phyloP scores from a whole-genome alignment of 2,888 invertebrate genomes.

The Thumatha senex region DNA sequence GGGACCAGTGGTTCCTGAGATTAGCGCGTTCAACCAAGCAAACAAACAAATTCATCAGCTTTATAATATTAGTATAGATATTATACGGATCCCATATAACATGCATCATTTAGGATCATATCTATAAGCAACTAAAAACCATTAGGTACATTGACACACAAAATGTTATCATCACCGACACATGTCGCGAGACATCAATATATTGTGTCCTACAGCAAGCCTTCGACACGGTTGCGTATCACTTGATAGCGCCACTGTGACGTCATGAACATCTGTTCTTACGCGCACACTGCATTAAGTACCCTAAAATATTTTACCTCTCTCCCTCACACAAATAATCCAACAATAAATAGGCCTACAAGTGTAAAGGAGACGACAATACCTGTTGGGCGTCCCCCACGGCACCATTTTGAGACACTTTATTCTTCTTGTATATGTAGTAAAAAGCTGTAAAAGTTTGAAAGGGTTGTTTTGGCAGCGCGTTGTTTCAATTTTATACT shows the following conservation, averaged over 20 bases:
- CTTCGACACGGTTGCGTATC: slow-evolving; percentile 23
- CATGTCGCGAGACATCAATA: slow-evolving; percentile 6
- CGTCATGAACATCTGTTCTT: slow-evolving; percentile 34
- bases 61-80: too few species aligned
- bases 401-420: slow-evolving; percentile 32
- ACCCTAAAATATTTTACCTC: slow-evolving; percentile 12
- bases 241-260: slow-evolving; percentile 11
- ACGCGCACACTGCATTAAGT: slow-evolving; percentile 16
- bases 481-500: slow-evolving; percentile 32
- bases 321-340: slow-evolving; percentile 31
- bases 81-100: not conserved
- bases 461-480: slow-evolving; percentile 41
- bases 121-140: not conserved
- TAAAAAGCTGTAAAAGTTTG: slow-evolving; percentile 34
- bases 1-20: too few species aligned
- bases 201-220: slow-evolving; percentile 15
- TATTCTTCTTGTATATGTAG: slow-evolving; percentile 39
- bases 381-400: slow-evolving; percentile 41
- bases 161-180: slow-evolving; percentile 6
- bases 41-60: too few species aligned
- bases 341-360: slow-evolving; percentile 12
- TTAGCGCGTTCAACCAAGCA: too few species aligned
- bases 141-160: slow-evolving; percentile 2
- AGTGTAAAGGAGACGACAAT: slow-evolving; percentile 30
- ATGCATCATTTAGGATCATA: not conserved